Base-by-base conservation (phyloP, 2,888 invertebrate genomes). In the Dolichomitus sp. region DNA sequence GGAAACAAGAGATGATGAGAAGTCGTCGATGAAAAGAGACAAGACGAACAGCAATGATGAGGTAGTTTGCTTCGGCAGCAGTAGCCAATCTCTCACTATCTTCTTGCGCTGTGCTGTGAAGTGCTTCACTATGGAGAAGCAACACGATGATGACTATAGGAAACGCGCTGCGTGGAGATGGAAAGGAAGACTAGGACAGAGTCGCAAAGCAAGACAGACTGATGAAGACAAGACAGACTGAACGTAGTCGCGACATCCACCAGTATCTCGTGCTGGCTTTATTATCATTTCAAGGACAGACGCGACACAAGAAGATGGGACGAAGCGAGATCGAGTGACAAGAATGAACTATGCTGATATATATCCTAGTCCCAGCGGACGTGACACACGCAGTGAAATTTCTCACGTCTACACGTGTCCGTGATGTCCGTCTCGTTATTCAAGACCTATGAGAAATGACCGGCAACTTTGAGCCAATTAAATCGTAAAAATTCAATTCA, bases 211-310 rank as follows among this genome's bases (percentile, higher is more conserved):
- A 57, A 54, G 40, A 54, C 30, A 66, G 73, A 40, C 59, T 76
- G 83, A 83, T 63, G 69, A n/a, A n/a, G n/a, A n/a, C 74, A 57
- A 54, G 40, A 54, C 30, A 66, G 73, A 40, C 59, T 76, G 83
- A 66, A 79, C 69, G 73, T 33, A 37, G 42, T 48, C 45, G 54
- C 57, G 30, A 27, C 77, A 66, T 33, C 52, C 59, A 66, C 50
- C 61, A 68, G n/a, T 57, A 80, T 37, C 50, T 70, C 45, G 50
- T 17, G 69, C 54, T 14, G 45, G 76, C 68, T 77, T 48, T 74
- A 73, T 77, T 83, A 80, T 73, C 69, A 59, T 33, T 74, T 59
- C 77, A 83, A 83, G 83, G 83, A 68, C 79, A 80, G 65, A 74
- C 59, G 77, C 68, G 72, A 76, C 61, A 23, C 50, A 50, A 73